A percentile compares a stretch with the other conserved stretches of the same genome.
phyloP scores from a whole-genome alignment of 2,797 vertebrate species.

The Steatocranus sp. region DNA sequence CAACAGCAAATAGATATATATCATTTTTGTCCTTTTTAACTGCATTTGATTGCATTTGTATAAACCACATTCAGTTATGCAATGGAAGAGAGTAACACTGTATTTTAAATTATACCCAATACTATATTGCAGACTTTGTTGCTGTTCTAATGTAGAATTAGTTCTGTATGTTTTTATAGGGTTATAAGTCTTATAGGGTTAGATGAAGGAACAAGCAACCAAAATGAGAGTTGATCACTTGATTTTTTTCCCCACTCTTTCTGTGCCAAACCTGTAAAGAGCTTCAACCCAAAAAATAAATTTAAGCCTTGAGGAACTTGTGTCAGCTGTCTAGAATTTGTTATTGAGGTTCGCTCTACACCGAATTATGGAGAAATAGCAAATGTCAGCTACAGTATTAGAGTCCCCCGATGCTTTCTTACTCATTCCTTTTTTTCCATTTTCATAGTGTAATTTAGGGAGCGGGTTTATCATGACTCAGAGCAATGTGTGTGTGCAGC shows the following conservation, averaged over 20 bases:
- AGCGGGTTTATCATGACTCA: background rate
- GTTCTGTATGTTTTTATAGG: background rate
- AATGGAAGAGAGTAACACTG: background rate
- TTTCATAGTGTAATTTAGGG: background rate
- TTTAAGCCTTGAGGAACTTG: background rate
- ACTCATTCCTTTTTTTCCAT: background rate
- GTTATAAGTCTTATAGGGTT: background rate
- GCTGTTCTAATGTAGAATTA: background rate
- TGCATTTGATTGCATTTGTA: background rate
- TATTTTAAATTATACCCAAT: background rate
- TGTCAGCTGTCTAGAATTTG: background rate
- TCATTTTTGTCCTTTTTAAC: background rate
- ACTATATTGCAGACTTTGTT: background rate
- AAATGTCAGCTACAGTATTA: background rate
- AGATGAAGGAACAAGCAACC: background rate
- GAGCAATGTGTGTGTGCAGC: background rate
- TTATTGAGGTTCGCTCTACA: background rate
- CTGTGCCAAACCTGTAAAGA: background rate
- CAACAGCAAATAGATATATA: background rate
- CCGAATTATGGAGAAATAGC: background rate
- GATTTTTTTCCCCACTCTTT: rapidly evolving
- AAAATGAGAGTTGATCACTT: background rate
- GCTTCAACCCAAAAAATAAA: background rate
- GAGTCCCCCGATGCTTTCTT: background rate
- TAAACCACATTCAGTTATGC: background rate